Base-by-base conservation (phyloP, 2,888 invertebrate species). In the Lycophotia porphyrea region DNA sequence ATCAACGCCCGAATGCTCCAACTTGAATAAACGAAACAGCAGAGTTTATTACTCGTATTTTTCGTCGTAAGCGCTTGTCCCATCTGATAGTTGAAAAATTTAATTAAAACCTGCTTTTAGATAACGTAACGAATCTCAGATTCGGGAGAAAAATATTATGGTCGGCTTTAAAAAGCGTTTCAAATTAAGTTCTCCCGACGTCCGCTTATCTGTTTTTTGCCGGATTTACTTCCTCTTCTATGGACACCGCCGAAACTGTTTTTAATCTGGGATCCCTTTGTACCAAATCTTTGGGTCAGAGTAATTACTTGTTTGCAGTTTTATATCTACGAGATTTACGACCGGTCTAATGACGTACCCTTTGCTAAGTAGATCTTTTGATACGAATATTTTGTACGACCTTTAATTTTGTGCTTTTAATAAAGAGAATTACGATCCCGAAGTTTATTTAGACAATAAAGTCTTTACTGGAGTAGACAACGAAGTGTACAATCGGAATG, bases 71-170 rank as follows among this genome's bases (percentile, higher is more conserved):
- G 82, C 83, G 84, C 74, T 84, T 84, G 87, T 88, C 83, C 87
- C 89, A 91, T 93, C 92, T 91, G 93, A 94, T 94, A 93, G 91
- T 91, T 91, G 88, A 89, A 91, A 90, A 88, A 88, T 91, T 93
- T 93, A 94, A 93, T 93, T 93, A 93, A 93, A 93, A 89, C 85
- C 87, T 86, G 86, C 87, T 90, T 88, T 78, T 82, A 91, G 93
- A 94, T 94, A 93, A 91, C 89, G 83, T 78, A 76, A 82, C 66
- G 81, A 82, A 84, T 83, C 87, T 84, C 82, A 82, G 86, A 86
- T 87, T 88, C 78, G 82, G 87, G 84, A 72, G 82, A 86, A 90
- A 90, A 90, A 90, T 90, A 90, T 90, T 89, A 90, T 87, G 82
- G 86, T 63, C 67, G 85, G 82, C 84, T 90, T 89, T 88, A 90